Conservation (phyloP, 2,888 invertebrate genomes). For the Liposcelis brunnea region DNA sequence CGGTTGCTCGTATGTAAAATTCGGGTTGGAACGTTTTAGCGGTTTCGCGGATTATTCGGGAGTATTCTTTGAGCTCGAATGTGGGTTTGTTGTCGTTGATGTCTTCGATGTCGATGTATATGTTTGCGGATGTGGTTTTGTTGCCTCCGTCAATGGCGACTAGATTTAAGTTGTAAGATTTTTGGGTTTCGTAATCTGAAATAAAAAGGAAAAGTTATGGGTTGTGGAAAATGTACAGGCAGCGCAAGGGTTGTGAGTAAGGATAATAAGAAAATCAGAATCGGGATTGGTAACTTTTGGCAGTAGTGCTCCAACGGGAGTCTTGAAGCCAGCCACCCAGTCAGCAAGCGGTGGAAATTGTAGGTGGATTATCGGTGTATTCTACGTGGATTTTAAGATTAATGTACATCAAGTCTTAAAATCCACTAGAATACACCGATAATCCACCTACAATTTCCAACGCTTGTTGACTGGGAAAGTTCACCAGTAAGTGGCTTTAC, state of each 20-base stretch:
- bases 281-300: too few relatives aligned
- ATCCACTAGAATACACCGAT: too few relatives aligned
- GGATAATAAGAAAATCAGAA: too few relatives aligned
- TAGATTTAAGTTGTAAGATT: conserved; percentile 59
- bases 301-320: too few relatives aligned
- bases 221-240: too few relatives aligned
- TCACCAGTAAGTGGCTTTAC: conserved; percentile 9
- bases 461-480: neutral
- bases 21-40: conserved; percentile 62
- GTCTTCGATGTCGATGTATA: conserved; percentile 52
- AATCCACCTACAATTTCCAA: too few relatives aligned
- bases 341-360: too few relatives aligned
- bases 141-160: conserved; percentile 71
- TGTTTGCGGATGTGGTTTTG: conserved; percentile 46
- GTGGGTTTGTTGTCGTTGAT: conserved; percentile 60
- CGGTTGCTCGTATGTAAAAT: conserved; percentile 52
- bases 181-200: conserved; percentile 64
- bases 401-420: too few relatives aligned
- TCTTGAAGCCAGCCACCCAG: too few relatives aligned
- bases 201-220: conserved; percentile 8
- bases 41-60: conserved; percentile 58
- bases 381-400: too few relatives aligned
- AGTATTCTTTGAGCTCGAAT: conserved; percentile 52
- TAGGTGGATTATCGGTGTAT: too few relatives aligned
- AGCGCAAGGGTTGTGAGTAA: too few relatives aligned